Conservation (phyloP, 1,140 invertebrate genomes). For the Procambarus clarkii region DNA sequence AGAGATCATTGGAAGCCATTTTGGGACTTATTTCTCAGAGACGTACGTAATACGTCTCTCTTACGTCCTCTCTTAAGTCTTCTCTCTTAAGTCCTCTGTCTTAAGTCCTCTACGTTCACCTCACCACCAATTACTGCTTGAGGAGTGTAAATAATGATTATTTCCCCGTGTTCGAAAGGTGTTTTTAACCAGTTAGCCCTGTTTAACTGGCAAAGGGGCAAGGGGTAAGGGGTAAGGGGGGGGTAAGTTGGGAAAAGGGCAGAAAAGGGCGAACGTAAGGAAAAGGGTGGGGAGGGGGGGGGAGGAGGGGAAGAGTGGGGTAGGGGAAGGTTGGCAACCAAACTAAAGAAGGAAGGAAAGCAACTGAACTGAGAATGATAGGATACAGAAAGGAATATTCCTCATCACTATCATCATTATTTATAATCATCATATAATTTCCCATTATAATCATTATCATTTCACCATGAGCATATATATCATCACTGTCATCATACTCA, state of each 20-base stretch:
- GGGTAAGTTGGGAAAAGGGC: background rate
- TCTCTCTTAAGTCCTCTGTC: too few relatives aligned
- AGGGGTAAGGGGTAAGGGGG: background rate
- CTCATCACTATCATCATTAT: too few relatives aligned
- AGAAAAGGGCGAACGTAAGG: too few relatives aligned
- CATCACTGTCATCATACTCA: too few relatives aligned
- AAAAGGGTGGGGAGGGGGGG: background rate
- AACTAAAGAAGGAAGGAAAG: too few relatives aligned
- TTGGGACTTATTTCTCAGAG: slow-evolving; percentile 16
- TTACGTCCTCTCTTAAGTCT: too few relatives aligned
- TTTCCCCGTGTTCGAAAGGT: slow-evolving; percentile 11
- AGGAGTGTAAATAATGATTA: slow-evolving; percentile 44
- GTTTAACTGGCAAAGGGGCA: background rate
- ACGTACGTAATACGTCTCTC: slow-evolving; percentile 7
- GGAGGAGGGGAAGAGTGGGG: background rate
- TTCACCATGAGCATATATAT: too few relatives aligned
- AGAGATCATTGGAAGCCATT: slow-evolving; percentile 63
- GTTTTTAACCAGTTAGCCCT: slow-evolving; percentile 13
- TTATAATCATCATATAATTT: too few relatives aligned
- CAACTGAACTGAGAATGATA: too few relatives aligned
- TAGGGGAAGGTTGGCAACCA: too few relatives aligned
- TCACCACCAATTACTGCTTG: slow-evolving; percentile 42
- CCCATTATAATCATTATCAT: too few relatives aligned
- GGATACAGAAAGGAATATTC: too few relatives aligned
- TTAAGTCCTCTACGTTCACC: background rate